Base-by-base conservation (phyloP, 2,888 invertebrate species). In the Lepetodrilus schrolli region DNA sequence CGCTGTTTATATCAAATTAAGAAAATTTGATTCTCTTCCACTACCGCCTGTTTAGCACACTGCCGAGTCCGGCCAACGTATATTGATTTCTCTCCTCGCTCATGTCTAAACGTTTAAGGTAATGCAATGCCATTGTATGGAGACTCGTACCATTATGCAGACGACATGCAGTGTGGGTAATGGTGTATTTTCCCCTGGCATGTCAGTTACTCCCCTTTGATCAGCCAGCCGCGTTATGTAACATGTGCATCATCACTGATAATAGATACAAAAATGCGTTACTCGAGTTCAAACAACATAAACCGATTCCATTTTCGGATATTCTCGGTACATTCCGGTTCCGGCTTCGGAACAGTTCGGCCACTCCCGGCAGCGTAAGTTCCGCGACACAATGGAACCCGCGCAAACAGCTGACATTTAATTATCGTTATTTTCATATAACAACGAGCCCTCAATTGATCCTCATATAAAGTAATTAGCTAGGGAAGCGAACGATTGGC, bases 1-100 rank as follows among this genome's bases (percentile, higher is more conserved):
- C 48, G 47, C 72, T 72, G 72, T 72, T 72, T 72, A 72, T 72
- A 72, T 72, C 72, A 72, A 72, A 72, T 72, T 72, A 72, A 72
- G 66, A 65, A 72, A 72, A 72, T 51, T 72, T 72, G 48, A 65
- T 58, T 72, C 47, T 38, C 65, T 30, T 72, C 66, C 48, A 72
- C 65, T 72, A 58, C 47, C 66, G 30, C 23, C 66, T 72, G 72
- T 72, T 72, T 72, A 65, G 51, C 58, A 58, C 72, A 48, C 43
- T 30, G 65, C 66, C 47, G 47, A 58, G 66, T 26, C 72, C 66
- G 38, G n/a, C 47, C 30, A 21, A 38, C 34, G 47, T 26, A 34
- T 48, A 72, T 72, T 47, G 72, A 72, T 72, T 72, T 72, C 47
- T 21, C 65, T 23, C 51, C 47, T 65, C 43, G 65, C 65, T 72